Percentiles rank a stretch among this genome's conserved stretches.
These are phyloP conservation scores for Philaethria dido DNA, from an alignment of 2,888 invertebrate species.

Conservation along the genomic window DNA sequence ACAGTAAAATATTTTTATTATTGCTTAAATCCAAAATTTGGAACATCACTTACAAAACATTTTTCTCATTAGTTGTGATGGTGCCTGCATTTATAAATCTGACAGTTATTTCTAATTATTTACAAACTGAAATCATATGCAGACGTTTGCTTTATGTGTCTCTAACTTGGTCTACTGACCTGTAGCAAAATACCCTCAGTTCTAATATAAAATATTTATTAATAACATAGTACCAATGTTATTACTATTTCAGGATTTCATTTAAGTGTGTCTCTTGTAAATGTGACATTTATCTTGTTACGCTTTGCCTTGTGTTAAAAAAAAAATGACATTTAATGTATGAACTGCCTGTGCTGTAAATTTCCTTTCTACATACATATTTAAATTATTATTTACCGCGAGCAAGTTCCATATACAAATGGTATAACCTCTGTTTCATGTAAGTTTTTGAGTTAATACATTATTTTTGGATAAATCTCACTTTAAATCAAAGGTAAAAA, in stretches of 20 bases:
- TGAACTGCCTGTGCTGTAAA: not conserved
- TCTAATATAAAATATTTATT: constrained; percentile 15
- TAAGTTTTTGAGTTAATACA: too few relatives aligned
- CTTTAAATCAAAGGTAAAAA: too few relatives aligned
- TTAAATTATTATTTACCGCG: too few relatives aligned
- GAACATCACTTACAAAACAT: constrained; percentile 33
- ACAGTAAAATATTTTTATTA: too few relatives aligned
- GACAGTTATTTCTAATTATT: constrained; percentile 27
- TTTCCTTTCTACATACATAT: too few relatives aligned
- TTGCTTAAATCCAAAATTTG: constrained; percentile 30
- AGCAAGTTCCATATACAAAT: too few relatives aligned
- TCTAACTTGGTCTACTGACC: constrained; percentile 39
- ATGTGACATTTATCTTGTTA: constrained; percentile 3
- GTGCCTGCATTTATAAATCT: constrained; percentile 20
- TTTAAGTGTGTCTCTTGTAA: not conserved
- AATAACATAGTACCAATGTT: constrained; percentile 2
- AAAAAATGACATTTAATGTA: not conserved
- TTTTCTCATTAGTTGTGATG: not conserved
- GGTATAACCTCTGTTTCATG: too few relatives aligned
- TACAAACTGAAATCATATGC: constrained; percentile 33
- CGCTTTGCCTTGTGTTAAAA: not conserved
- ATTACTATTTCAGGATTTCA: not conserved
- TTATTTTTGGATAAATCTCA: too few relatives aligned
- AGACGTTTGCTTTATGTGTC: constrained; percentile 37
- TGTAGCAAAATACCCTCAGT: constrained; percentile 32